Evolutionary conservation across 2,113 vertebrate genomes (phyloP).

Genomic region (Eulacestoma nigropectus): DNA sequence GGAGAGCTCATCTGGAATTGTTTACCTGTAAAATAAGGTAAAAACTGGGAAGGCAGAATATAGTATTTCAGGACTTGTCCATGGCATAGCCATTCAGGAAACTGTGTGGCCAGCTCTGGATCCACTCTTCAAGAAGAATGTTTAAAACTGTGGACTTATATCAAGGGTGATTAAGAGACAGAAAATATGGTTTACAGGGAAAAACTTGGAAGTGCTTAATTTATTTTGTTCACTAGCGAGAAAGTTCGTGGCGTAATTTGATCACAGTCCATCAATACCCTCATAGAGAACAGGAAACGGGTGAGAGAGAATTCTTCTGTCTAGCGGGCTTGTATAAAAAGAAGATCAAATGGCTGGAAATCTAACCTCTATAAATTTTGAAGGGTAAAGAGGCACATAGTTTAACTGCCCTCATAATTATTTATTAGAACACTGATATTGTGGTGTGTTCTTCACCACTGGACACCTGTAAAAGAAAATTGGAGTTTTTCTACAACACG

Average conservation of each 20-base stretch:
- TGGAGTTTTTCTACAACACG: neutral
- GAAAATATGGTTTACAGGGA: neutral
- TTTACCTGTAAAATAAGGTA: neutral
- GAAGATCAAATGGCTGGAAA: slow-evolving; percentile 6
- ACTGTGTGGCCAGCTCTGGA: neutral
- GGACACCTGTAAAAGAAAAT: neutral
- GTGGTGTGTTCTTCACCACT: neutral
- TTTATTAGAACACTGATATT: neutral
- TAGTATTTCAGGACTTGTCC: neutral
- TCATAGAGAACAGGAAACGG: neutral
- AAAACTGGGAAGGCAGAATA: neutral
- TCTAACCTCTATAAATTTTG: neutral
- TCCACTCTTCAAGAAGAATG: neutral
- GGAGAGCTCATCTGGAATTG: neutral
- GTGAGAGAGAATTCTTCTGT: neutral
- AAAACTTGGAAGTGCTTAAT: neutral
- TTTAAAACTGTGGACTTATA: neutral
- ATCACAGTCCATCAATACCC: neutral
- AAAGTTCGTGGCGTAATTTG: neutral
- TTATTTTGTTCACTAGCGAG: neutral
- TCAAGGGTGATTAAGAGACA: neutral
- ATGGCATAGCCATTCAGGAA: neutral
- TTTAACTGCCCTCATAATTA: neutral
- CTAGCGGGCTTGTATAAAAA: neutral
- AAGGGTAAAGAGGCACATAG: neutral